Evolutionary conservation across 1,140 invertebrate species (phyloP).

Genomic region (Drosophila teissieri): DNA sequence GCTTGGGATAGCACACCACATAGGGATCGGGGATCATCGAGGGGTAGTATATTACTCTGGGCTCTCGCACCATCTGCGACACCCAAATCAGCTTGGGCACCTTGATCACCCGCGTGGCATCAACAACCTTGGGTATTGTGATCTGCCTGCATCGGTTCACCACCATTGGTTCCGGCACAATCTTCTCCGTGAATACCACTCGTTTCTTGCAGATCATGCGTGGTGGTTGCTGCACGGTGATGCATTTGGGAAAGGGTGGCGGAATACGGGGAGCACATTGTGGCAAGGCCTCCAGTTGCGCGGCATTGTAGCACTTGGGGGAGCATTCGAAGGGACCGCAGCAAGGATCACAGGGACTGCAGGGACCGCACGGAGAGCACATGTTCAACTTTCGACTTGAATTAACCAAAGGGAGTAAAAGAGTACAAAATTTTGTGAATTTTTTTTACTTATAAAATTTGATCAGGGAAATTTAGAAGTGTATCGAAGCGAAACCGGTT

Average conservation of each 20-base stretch:
- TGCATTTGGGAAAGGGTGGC: constrained; percentile 74
- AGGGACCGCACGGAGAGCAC: constrained; percentile 73
- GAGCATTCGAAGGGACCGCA: constrained; percentile 79
- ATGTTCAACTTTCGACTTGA: constrained; percentile 13
- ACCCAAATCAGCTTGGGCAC: constrained; percentile 79
- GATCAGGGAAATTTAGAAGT: constrained; percentile 52
- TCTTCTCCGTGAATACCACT: constrained; percentile 75
- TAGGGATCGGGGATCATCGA: constrained; percentile 80
- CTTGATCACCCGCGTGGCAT: constrained; percentile 73
- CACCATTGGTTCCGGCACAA: constrained; percentile 77
- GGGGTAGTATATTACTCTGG: constrained; percentile 75
- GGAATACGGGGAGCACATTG: constrained; percentile 78
- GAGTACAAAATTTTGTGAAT: constrained; percentile 1
- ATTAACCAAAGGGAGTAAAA: neutral
- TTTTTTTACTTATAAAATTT: constrained; percentile 33
- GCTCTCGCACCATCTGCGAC: constrained; percentile 79
- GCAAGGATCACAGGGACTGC: constrained; percentile 76
- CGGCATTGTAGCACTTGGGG: constrained; percentile 75
- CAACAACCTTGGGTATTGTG: constrained; percentile 76
- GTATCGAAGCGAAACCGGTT: constrained; percentile 53
- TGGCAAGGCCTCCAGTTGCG: constrained; percentile 71
- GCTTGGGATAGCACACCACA: constrained; percentile 79
- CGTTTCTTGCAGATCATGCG: constrained; percentile 78
- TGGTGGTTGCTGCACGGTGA: constrained; percentile 78
- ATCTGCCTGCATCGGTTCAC: constrained; percentile 76